Base-by-base conservation (phyloP, 2,888 invertebrate species). In the Mesorhabditis spiculigera region DNA sequence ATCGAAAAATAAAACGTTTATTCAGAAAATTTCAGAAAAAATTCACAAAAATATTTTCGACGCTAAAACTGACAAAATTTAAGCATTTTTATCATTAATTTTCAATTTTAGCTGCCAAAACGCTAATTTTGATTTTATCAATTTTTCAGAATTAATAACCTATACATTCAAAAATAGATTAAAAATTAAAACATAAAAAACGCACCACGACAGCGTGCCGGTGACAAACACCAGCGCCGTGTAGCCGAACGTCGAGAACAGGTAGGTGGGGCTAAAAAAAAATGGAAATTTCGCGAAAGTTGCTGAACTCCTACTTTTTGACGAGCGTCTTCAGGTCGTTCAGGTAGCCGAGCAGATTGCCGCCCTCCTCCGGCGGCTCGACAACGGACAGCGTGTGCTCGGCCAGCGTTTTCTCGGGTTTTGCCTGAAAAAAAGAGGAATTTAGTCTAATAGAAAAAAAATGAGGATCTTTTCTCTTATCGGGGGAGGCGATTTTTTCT, bases 151-250 rank as follows among this genome's bases (percentile, higher is more conserved):
- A n/a, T 58, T 2, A n/a, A 10, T 3, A 10, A n/a, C n/a, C n/a
- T n/a, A n/a, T n/a, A n/a, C n/a, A n/a, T n/a, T n/a, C n/a, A n/a
- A n/a, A n/a, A n/a, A n/a, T n/a, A n/a, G n/a, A n/a, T n/a, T n/a
- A n/a, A n/a, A n/a, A n/a, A n/a, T n/a, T n/a, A n/a, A 13, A 10
- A 13, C 58, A 1, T 58, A 58, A 58, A 28, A 28, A 28, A 28
- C 28, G 28, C 28, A 28, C 83, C 83, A 84, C 1, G 95, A 91
- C 62, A 99, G 89, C 0, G 98, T 94, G 69, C 98, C 98, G 13
- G 95, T 92, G 61, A 96, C 96, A 87, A 97, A 99, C 5, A 96
- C 93, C 13, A 98, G 96, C 86, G 95, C 95, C 0, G 97, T 98
- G 87, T 97, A 97, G 67, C 95, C 97, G 43, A 91, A 88, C 4